A percentile compares a stretch with the other conserved stretches of the same genome.
Conservation (phyloP, 2,888 invertebrate species). For the Drosophila kanekoi region DNA sequence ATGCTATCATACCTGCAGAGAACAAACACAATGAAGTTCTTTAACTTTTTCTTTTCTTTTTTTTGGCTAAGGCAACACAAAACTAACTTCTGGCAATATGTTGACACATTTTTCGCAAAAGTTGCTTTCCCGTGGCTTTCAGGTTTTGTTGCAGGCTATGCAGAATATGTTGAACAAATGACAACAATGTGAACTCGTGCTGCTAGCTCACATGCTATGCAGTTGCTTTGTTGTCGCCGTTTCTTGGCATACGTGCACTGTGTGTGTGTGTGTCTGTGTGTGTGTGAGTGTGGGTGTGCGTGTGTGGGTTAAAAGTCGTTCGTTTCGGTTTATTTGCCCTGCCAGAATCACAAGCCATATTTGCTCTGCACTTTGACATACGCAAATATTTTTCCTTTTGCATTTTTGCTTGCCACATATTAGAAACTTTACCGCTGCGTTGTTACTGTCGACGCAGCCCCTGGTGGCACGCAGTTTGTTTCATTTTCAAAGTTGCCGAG, state of each 20-base stretch:
- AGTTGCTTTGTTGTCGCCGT: conserved; percentile 13
- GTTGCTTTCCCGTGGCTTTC: conserved; percentile 9
- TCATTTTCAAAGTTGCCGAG: conserved; percentile 14
- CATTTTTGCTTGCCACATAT: conserved; percentile 15
- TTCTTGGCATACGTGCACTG: conserved; percentile 1
- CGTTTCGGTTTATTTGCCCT: conserved; percentile 49
- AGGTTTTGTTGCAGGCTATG: not conserved
- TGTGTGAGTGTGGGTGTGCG: not conserved
- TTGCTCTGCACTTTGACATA: conserved; percentile 54
- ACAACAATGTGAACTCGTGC: conserved; percentile 34
- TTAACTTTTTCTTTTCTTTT: not conserved
- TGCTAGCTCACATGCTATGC: conserved; percentile 5
- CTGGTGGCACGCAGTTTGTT: conserved; percentile 2
- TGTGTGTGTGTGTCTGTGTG: not conserved
- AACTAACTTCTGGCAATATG: conserved; percentile 36
- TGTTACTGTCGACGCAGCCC: not conserved
- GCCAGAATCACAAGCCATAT: conserved; percentile 47
- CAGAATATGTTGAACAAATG: conserved; percentile 35
- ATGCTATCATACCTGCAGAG: conserved; percentile 7
- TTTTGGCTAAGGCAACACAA: not conserved
- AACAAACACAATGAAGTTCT: not conserved
- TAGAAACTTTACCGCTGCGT: conserved; percentile 15
- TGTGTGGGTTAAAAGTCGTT: conserved; percentile 6
- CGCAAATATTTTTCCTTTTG: conserved; percentile 52
- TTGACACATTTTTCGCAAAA: conserved; percentile 43